Conservation (phyloP, 1,140 invertebrate species). For the Hylaeus volcanicus region DNA sequence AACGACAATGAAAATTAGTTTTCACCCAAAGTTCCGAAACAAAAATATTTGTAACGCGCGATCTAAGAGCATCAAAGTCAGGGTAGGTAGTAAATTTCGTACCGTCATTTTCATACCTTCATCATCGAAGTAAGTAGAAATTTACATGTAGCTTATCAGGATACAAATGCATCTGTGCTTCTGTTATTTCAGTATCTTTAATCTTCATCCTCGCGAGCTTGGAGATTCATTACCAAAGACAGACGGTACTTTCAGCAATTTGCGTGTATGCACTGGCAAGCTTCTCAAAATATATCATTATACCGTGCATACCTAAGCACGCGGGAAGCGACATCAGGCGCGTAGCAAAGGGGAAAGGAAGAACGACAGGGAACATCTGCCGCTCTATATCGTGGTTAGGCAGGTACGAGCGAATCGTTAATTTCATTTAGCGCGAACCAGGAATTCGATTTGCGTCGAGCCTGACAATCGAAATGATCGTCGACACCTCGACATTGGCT, state of each 20-base stretch:
- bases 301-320: too few relatives aligned
- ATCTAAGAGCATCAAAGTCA: too few relatives aligned
- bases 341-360: constrained; percentile 34
- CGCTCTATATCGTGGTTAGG: constrained; percentile 45
- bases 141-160: too few relatives aligned
- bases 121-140: too few relatives aligned
- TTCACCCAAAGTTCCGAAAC: too few relatives aligned
- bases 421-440: constrained; percentile 74
- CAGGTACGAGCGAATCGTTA: constrained; percentile 73
- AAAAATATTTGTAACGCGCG: too few relatives aligned
- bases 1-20: too few relatives aligned
- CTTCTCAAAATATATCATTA: constrained; percentile 13
- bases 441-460: constrained; percentile 76
- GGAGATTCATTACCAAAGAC: background rate
- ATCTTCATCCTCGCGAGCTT: background rate
- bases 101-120: too few relatives aligned
- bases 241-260: constrained; percentile 3
- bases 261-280: too few relatives aligned
- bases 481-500: constrained; percentile 50
- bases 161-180: background rate
- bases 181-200: background rate
- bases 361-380: constrained; percentile 52
- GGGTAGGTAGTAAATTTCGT: too few relatives aligned
- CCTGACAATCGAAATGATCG: constrained; percentile 76
- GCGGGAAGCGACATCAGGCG: background rate